Evolutionary conservation across 1,140 invertebrate species (phyloP), one percentile per base, ranked within the genome.

Genomic region (Drosophila elegans): DNA sequence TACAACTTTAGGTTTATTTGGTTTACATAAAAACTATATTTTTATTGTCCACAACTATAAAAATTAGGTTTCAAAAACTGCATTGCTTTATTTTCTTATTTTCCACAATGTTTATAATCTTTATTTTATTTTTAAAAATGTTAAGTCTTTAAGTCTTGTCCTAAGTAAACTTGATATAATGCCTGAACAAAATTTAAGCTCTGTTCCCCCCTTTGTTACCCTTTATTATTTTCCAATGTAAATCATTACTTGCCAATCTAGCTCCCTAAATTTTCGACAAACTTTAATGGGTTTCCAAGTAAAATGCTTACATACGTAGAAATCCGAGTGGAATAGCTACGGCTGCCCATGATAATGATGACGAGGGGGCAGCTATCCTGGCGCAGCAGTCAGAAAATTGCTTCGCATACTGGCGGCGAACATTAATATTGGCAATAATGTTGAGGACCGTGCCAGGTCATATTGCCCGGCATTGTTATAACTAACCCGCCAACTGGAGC

Each of bases 361-460:
- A 78, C 49, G 49, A 77, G 44, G 53, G 45, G 25, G 32, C 29
- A 56, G 51, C 49, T 13, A 39, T 41, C 39, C 45, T 10, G 25
- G 27, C n/a, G 67, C 49, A 48, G 13, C 29, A 52, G 60, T 34
- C 42, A 60, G 42, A 39, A 62, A 63, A 69, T 75, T 49, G 62
- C 48, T 63, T 45, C 76, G 59, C 63, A 71, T 51, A 56, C 57
- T 41, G 56, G 54, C 46, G 34, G 57, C 51, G 45, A 73, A 76
- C 79, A 82, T 83, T 77, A 88, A 80, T 88, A 89, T 86, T 86
- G 54, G 61, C 78, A 48, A 62, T 61, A 64, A 76, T 76, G 49
- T 46, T 59, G 49, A 49, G 39, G 52, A 48, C 48, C 57, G 59
- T 61, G 49, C 68, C 45, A 60, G 57, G 67, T 69, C 67, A 69